These are phyloP conservation scores for Grallaria varia DNA, from an alignment of 2,113 vertebrate genomes.

Conservation along the genomic window DNA sequence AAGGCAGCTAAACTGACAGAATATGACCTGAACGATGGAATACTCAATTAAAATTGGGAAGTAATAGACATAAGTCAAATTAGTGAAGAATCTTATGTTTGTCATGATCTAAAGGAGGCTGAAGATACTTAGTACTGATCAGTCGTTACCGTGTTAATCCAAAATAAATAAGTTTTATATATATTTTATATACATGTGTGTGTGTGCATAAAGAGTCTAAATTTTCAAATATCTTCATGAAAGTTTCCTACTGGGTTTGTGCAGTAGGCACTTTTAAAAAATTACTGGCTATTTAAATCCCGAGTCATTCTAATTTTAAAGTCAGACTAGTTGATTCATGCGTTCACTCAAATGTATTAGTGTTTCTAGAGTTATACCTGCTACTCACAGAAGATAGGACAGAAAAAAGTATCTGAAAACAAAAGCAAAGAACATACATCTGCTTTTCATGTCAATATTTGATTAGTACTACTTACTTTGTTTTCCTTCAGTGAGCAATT, in stretches of 20 bases:
- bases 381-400: background rate
- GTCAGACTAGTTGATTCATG: background rate
- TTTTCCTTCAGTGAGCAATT: background rate
- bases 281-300: background rate
- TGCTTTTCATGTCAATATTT: background rate
- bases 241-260: background rate
- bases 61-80: background rate
- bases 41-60: background rate
- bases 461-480: background rate
- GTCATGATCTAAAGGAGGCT: background rate
- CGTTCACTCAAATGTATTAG: accelerated
- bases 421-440: background rate
- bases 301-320: background rate
- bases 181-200: background rate
- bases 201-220: background rate
- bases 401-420: background rate
- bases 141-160: background rate
- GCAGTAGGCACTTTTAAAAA: background rate
- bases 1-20: background rate
- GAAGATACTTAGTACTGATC: background rate
- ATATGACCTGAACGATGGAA: background rate
- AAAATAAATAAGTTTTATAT: background rate
- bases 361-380: background rate
- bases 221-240: background rate
- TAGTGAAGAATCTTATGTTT: background rate